Evolutionary conservation across 1,140 invertebrate species (phyloP).

Genomic region (Meteorus sp.): DNA sequence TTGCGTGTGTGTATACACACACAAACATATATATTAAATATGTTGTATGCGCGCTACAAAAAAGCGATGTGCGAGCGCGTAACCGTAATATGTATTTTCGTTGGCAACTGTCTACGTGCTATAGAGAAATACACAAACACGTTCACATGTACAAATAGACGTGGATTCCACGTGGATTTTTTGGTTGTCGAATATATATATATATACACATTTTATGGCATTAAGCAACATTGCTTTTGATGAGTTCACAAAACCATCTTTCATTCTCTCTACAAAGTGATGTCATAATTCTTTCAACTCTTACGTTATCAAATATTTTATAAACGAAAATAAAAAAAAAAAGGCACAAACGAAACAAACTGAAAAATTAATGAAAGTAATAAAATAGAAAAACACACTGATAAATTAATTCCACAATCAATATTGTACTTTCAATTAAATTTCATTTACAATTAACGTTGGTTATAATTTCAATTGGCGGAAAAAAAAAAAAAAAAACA

Average conservation of each 20-base stretch:
- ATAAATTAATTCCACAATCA: no score
- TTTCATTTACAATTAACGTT: no score
- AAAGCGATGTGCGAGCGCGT: constrained; percentile 17
- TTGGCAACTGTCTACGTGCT: constrained; percentile 22
- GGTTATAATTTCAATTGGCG: no score
- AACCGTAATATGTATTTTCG: constrained; percentile 49
- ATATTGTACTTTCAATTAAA: no score
- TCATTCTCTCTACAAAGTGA: neutral
- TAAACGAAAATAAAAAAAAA: neutral
- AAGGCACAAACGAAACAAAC: no score
- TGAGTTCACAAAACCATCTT: constrained; percentile 1
- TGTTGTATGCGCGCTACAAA: constrained; percentile 33
- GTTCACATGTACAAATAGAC: no score
- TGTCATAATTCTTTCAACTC: constrained; percentile 5
- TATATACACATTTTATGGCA: neutral
- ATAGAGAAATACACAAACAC: neutral
- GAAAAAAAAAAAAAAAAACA: no score
- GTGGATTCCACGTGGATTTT: neutral
- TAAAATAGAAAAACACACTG: no score
- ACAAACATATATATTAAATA: neutral
- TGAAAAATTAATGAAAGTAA: no score
- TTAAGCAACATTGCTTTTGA: constrained; percentile 10
- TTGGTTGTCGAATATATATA: neutral
- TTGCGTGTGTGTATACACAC: neutral
- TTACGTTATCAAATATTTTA: neutral